Percentiles rank a stretch among this genome's conserved stretches.
Conservation (phyloP, 1,140 invertebrate species). For the Penaeus indicus region DNA sequence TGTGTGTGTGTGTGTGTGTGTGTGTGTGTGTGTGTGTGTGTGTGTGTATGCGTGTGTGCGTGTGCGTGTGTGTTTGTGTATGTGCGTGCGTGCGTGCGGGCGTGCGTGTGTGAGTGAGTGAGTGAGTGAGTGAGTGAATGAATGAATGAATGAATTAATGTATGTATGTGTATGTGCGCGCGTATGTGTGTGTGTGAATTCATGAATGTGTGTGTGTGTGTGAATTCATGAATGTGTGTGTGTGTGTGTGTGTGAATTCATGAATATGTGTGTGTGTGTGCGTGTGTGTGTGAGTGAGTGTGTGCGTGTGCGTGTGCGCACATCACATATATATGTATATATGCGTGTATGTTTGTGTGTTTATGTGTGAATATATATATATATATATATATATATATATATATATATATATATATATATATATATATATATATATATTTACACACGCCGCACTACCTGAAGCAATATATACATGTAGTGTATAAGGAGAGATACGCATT, state of each 20-base stretch:
- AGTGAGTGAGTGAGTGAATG: neutral
- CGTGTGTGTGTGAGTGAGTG: conserved; percentile 11
- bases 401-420: conserved; percentile 26
- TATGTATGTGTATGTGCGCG: neutral
- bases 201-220: neutral
- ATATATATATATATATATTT: neutral
- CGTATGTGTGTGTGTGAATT: neutral
- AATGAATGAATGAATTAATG: no score
- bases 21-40: neutral
- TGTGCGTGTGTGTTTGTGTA: conserved; percentile 15
- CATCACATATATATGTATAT: no score
- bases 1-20: neutral
- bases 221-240: neutral
- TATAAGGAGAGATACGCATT: no score
- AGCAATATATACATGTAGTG: no score
- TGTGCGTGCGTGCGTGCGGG: neutral
- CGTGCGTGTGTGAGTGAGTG: neutral
- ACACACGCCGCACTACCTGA: no score
- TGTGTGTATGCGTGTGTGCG: neutral
- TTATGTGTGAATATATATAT: neutral
- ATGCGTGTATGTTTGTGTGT: no score
- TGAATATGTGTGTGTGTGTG: neutral
- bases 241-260: neutral
- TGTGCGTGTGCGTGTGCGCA: neutral
- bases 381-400: conserved; percentile 32